These are phyloP conservation scores for Passer montanus DNA, from an alignment of 2,113 vertebrate genomes.

Conservation along the genomic window DNA sequence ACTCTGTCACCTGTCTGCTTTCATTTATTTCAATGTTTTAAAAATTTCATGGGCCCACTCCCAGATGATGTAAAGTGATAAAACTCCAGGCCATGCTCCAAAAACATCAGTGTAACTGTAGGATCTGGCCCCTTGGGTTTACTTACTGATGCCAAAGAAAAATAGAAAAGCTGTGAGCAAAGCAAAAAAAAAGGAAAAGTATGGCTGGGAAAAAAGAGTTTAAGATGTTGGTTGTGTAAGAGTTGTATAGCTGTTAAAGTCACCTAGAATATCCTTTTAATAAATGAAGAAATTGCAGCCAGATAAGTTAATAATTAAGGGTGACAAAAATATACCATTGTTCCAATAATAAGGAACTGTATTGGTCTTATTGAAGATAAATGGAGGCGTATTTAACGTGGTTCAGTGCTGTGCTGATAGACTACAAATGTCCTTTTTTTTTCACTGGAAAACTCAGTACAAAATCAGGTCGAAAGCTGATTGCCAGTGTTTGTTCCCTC, in stretches of 20 bases:
- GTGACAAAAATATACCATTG: conserved; percentile 46
- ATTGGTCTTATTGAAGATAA: not conserved
- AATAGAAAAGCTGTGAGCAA: not conserved
- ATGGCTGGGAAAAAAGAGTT: not conserved
- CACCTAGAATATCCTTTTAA: not conserved
- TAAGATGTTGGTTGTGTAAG: not conserved
- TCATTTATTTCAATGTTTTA: conserved; percentile 6
- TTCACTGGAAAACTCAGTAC: not conserved
- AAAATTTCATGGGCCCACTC: not conserved
- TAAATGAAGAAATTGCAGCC: not conserved
- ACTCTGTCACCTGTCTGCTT: conserved; percentile 18
- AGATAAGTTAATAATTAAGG: conserved; percentile 48
- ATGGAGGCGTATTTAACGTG: not conserved
- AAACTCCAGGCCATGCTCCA: conserved; percentile 18
- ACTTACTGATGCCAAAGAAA: not conserved
- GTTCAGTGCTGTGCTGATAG: not conserved
- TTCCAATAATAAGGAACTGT: conserved; percentile 11
- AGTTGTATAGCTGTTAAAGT: not conserved
- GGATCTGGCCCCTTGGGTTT: not conserved
- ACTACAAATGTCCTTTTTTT: not conserved
- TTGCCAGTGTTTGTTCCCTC: not conserved
- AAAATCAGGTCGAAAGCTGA: conserved; percentile 20
- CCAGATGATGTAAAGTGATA: not conserved
- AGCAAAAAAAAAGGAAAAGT: not conserved
- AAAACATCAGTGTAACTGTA: conserved; percentile 7